Percentiles rank a stretch among this genome's conserved stretches.
These are phyloP conservation scores for Orycteropus afer DNA, from an alignment of 2,113 vertebrate species.

Conservation along the genomic window DNA sequence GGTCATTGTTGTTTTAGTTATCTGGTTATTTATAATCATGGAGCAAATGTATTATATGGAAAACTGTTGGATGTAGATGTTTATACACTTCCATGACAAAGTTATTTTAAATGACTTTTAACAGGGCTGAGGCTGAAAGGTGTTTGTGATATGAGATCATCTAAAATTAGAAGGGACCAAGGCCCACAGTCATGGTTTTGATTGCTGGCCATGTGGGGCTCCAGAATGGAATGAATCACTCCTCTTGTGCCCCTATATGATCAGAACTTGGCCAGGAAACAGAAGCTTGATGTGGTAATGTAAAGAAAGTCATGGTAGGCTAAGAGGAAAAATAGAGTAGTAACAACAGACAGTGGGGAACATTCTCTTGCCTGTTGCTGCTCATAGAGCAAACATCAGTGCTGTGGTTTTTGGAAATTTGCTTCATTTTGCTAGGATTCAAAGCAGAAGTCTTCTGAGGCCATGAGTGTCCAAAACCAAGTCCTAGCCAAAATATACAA, in stretches of 20 bases:
- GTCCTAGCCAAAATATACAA: neutral
- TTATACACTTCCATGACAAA: neutral
- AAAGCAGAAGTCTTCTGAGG: neutral
- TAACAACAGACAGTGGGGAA: fast-evolving
- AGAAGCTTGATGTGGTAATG: neutral
- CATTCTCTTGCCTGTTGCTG: neutral
- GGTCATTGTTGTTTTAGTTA: neutral
- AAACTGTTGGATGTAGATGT: neutral
- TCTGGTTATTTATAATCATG: neutral
- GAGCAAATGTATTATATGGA: neutral
- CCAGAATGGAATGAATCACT: neutral
- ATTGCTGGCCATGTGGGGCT: neutral
- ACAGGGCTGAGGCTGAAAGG: neutral
- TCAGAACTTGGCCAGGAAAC: neutral
- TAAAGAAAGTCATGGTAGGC: neutral
- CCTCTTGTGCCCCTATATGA: neutral
- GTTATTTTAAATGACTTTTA: conserved; percentile 41
- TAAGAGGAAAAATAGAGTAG: neutral
- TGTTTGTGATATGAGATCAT: neutral
- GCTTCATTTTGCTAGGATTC: neutral
- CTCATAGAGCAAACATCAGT: neutral
- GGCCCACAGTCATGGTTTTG: neutral
- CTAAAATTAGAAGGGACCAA: neutral
- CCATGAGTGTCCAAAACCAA: neutral
- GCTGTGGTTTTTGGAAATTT: neutral